These are phyloP conservation scores for Callocephalon fimbriatum DNA, from an alignment of 2,113 vertebrate species.

Conservation along the genomic window DNA sequence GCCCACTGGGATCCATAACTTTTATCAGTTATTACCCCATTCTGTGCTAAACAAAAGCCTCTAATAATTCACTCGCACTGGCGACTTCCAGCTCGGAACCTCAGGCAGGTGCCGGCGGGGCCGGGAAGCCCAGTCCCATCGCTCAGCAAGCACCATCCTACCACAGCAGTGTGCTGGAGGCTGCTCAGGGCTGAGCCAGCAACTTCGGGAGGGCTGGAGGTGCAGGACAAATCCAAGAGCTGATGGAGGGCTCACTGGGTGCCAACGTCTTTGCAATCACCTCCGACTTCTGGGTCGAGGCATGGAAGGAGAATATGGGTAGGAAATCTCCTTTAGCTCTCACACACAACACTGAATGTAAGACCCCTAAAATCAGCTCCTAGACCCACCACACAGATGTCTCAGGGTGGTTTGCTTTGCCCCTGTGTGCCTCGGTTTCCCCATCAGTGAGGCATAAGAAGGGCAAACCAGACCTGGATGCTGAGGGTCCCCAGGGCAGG, in stretches of 20 bases:
- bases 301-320: background rate
- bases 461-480: rapidly evolving
- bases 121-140: background rate
- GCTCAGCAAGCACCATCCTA: rapidly evolving
- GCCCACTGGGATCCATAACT: constrained; percentile 69
- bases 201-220: background rate
- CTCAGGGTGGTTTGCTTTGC: background rate
- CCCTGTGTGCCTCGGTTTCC: background rate
- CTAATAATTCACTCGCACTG: constrained; percentile 51
- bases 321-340: background rate
- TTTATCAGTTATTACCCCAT: constrained; percentile 69
- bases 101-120: background rate
- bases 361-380: background rate
- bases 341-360: rapidly evolving
- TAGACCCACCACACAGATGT: background rate
- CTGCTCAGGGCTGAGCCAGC: rapidly evolving
- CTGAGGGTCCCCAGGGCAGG: background rate
- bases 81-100: background rate
- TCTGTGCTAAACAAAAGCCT: constrained; percentile 66
- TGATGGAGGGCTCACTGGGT: rapidly evolving
- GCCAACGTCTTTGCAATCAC: rapidly evolving
- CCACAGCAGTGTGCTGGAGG: background rate
- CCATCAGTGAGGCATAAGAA: background rate
- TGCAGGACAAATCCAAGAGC: background rate
- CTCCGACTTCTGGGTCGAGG: background rate